Conservation (phyloP, 2,113 vertebrate genomes). For the Esox niger region DNA sequence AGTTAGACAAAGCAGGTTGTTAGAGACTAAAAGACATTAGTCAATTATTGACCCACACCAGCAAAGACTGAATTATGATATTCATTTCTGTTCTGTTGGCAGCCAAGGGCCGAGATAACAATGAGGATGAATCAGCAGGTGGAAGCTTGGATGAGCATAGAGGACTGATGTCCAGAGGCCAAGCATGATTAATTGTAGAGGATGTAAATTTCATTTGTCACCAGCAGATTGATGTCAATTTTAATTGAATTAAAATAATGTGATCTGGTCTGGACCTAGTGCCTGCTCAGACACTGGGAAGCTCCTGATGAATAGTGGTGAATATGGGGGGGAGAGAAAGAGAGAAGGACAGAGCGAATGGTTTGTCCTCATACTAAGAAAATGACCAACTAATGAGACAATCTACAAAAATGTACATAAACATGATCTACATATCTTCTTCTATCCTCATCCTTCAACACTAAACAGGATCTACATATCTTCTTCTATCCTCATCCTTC, state of each 20-base stretch:
- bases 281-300: conserved; percentile 58
- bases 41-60: conserved; percentile 51
- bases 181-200: conserved; percentile 63
- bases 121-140: conserved; percentile 43
- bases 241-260: conserved; percentile 74
- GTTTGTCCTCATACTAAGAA: too few relatives aligned
- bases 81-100: conserved; percentile 29
- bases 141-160: conserved; percentile 26
- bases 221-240: conserved; percentile 68
- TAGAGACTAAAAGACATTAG: conserved; percentile 15
- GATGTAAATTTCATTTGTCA: conserved; percentile 72
- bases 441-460: too few relatives aligned
- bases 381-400: too few relatives aligned
- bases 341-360: conserved; percentile 42
- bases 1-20: too few relatives aligned
- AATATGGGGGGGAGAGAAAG: conserved; percentile 47
- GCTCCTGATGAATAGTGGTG: conserved; percentile 67
- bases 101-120: conserved; percentile 45
- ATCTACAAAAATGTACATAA: too few relatives aligned
- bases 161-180: conserved; percentile 31
- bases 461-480: too few relatives aligned
- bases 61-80: conserved; percentile 50
- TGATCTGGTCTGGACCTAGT: conserved; percentile 63
- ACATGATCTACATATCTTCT: too few relatives aligned
- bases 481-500: too few relatives aligned